Evolutionary conservation across 1,140 invertebrate species (phyloP).

Genomic region (Lutraria rhynchaena): DNA sequence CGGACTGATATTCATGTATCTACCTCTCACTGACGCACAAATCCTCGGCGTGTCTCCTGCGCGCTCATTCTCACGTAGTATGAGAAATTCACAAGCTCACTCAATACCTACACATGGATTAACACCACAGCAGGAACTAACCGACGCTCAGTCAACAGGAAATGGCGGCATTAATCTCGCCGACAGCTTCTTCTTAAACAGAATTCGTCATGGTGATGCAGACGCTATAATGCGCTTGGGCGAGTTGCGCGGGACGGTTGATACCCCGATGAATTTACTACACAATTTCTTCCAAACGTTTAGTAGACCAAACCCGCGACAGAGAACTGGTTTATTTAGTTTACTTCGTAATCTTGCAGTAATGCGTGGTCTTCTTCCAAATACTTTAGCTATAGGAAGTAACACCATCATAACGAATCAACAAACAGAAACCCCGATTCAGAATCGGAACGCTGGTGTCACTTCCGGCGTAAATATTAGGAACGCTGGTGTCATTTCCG

Average conservation of each 20-base stretch:
- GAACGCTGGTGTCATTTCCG: too few relatives aligned
- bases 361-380: slow-evolving; percentile 23
- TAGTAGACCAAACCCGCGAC: neutral
- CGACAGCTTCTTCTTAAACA: slow-evolving; percentile 41
- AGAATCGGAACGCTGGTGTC: too few relatives aligned
- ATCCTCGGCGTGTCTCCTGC: too few relatives aligned
- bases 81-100: too few relatives aligned
- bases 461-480: too few relatives aligned
- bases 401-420: neutral
- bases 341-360: slow-evolving; percentile 40
- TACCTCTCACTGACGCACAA: too few relatives aligned
- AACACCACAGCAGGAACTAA: too few relatives aligned
- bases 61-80: too few relatives aligned
- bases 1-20: too few relatives aligned
- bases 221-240: slow-evolving; percentile 18
- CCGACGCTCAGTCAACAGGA: neutral
- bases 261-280: slow-evolving; percentile 33
- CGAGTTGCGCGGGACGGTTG: slow-evolving; percentile 22
- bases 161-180: slow-evolving; percentile 16
- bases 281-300: slow-evolving; percentile 31
- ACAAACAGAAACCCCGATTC: too few relatives aligned
- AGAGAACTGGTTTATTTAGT: slow-evolving; percentile 31
- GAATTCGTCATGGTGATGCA: slow-evolving; percentile 38
- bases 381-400: slow-evolving; percentile 18
- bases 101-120: too few relatives aligned